Evolutionary conservation across 1,140 invertebrate species (phyloP), one percentile per base, ranked within the genome.

Genomic region (Melitaea cinxia): DNA sequence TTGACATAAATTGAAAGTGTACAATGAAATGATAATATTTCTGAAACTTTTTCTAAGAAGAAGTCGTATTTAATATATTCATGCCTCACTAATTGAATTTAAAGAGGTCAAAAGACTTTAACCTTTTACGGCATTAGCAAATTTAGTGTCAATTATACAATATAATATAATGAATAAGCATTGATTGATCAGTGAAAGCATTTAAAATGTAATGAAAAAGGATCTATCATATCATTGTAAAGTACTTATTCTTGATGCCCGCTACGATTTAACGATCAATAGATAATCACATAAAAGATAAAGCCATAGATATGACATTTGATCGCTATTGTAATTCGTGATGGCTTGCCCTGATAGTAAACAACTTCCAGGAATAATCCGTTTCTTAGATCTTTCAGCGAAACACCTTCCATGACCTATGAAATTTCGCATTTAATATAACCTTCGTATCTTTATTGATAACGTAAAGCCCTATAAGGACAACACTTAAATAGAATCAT

Each of bases 111-210:
- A 79, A 14, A 54, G 50, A 26, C 14, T 42, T 24, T 76, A 73
- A 84, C 78, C 80, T 73, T 70, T 77, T 57, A 47, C 45, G 72
- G 58, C 72, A 71, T 69, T 74, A 39, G 73, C 70, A 70, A 80
- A 82, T 88, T 80, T 80, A 83, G 72, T 77, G 79, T 84, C 83
- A 87, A 83, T 87, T 89, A 83, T 78, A 82, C 65, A 78, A 77
- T 74, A 71, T 63, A 78, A 77, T 74, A 71, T 80, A 84, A 85
- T 82, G 77, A 88, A 80, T 83, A 75, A 77, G 68, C 64, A 75
- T 71, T 73, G 77, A 79, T 75, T 72, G 71, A 67, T 68, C 57
- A 77, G 82, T 83, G 85, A 88, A 88, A 88, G 83, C 79, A 72
- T 77, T 76, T 77, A 79, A 50, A 72, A 75, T 75, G 67, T 75